Base-by-base conservation (phyloP, 2,797 vertebrate species). In the Limosa lapponica region DNA sequence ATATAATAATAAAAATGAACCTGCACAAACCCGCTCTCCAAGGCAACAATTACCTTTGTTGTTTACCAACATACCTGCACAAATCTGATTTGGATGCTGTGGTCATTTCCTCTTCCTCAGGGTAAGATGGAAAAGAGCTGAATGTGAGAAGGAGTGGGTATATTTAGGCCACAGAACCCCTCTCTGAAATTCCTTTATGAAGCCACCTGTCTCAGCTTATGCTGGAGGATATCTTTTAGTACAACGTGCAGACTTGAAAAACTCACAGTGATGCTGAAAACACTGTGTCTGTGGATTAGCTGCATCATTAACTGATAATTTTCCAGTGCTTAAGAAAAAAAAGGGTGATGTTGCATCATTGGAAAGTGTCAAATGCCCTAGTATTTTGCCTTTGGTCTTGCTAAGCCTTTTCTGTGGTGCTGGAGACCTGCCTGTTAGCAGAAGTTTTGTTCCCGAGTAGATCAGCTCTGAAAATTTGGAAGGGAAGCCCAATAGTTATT, bases 281-380 rank as follows among this genome's bases (percentile, higher is more conserved):
- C 22, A 82, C 9, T 7, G 3, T 16, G 13, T 30, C 43, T 78
- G 15, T 6, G 23, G 27, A 9, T 37, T 54, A 84, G 36, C 20
- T 73, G 39, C 36, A 48, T 39, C 46, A 64, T 44, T 46, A 86
- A 72, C n/a, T 59, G 27, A 25, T 13, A 30, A 37, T 52, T 36
- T 52, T 32, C 5, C 20, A 46, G 13, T 18, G 41, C 72, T 79
- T 77, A 70, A 54, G 10, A 22, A 44, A 77, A 34, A 13, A 58
- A 62, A 30, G 0, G 2, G 4, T 72, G 23, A 10, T 6, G 20
- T 85, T 66, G 39, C 6, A 10, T 59, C 39, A 51, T 0, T 6
- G 2, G 16, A 64, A 85, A 65, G 11, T 16, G 24, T 37, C 4
- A 13, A 82, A 89, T 82, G 23, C 5, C 17, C 52, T 51, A 49